phyloP scores from a whole-genome alignment of 1,140 invertebrate genomes.

The Trichonephila clavipes region DNA sequence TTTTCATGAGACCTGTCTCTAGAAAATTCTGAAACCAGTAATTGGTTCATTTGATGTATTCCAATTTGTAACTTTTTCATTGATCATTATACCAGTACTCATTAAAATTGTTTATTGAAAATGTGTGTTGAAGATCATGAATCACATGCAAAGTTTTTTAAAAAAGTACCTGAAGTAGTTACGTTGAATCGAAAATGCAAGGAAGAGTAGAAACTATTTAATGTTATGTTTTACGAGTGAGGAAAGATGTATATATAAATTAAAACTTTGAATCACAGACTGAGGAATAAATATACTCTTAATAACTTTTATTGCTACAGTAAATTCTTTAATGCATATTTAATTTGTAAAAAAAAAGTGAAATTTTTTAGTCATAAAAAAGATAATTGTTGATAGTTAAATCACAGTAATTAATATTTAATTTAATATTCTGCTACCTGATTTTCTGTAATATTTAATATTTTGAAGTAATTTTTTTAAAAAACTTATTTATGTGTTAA shows the following conservation, averaged over 20 bases:
- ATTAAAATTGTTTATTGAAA: constrained; percentile 4
- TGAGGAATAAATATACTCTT: not conserved
- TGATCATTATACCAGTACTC: not conserved
- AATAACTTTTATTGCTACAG: not conserved
- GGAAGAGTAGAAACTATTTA: not conserved
- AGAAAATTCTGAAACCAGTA: not conserved
- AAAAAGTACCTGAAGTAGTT: not conserved
- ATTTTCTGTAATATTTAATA: too few species aligned
- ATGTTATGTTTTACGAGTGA: not conserved
- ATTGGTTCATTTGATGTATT: not conserved
- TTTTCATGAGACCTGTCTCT: not conserved
- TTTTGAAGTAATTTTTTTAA: too few species aligned
- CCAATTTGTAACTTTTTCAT: not conserved
- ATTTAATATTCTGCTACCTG: too few species aligned
- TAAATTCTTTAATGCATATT: not conserved
- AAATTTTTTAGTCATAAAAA: not conserved
- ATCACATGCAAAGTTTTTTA: not conserved
- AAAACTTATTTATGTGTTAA: too few species aligned
- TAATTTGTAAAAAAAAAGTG: not conserved
- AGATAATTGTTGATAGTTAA: too few species aligned
- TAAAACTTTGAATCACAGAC: not conserved
- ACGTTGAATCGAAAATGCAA: not conserved
- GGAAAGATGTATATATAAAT: not conserved
- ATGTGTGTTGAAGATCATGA: not conserved
- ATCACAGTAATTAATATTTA: too few species aligned